A percentile compares a stretch with the other conserved stretches of the same genome.
These are phyloP conservation scores for Eilema caniola DNA, from an alignment of 2,888 invertebrate species.

Conservation along the genomic window DNA sequence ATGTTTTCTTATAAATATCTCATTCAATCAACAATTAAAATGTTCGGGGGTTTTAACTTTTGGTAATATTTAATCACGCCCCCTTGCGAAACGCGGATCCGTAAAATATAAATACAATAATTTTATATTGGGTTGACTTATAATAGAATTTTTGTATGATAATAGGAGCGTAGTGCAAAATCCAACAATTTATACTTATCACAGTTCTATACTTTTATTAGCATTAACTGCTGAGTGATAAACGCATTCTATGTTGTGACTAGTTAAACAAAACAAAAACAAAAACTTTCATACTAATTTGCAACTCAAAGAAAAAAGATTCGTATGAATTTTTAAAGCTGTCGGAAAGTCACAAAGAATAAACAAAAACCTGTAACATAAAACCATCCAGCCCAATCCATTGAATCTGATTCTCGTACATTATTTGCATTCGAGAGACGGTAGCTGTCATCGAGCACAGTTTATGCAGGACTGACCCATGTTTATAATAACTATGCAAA, in stretches of 20 bases:
- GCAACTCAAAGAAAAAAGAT: neutral
- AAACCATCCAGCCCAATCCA: slow-evolving; percentile 45
- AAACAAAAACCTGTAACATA: slow-evolving; percentile 1
- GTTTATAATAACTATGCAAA: slow-evolving; percentile 87
- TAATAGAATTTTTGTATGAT: neutral
- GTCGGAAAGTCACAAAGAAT: neutral
- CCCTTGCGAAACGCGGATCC: too few relatives aligned
- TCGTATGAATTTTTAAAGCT: neutral
- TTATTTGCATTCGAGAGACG: slow-evolving; percentile 77
- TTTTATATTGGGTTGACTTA: too few relatives aligned
- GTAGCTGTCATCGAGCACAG: slow-evolving; percentile 76
- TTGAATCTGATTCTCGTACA: slow-evolving; percentile 53
- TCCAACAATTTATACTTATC: too few relatives aligned
- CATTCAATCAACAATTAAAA: neutral
- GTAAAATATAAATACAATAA: too few relatives aligned
- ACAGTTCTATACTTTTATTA: neutral
- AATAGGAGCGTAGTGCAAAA: neutral
- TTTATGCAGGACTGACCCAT: slow-evolving; percentile 83
- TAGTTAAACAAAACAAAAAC: neutral
- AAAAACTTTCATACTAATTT: neutral
- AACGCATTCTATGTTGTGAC: neutral
- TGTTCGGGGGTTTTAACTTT: neutral
- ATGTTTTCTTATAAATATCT: neutral
- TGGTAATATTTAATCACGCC: too few relatives aligned
- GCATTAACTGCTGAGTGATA: neutral